Base-by-base conservation (phyloP, 2,888 invertebrate genomes). In the Cantharis rufa region DNA sequence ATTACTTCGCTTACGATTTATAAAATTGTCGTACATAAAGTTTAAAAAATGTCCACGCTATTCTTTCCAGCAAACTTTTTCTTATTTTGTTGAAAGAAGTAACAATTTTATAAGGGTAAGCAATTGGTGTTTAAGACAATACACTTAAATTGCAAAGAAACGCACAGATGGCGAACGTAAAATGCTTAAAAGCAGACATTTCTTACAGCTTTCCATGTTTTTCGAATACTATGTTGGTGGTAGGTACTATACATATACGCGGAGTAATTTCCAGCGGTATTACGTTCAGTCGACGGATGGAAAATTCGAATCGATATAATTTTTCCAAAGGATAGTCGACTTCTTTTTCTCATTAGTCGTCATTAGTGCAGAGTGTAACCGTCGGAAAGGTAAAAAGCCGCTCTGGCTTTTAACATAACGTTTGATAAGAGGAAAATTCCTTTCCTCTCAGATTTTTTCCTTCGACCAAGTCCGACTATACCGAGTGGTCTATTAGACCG, bases 121-220 rank as follows among this genome's bases (percentile, higher is more conserved):
- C 48, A 48, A 48, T n/a, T 48, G 48, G 48, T 48, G n/a, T 48
- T 48, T 48, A 48, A 48, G 48, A 48, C 48, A 48, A 66, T 21
- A 66, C 64, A 66, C 21, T 66, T 24, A 66, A 66, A 70, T 62
- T 71, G 70, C 61, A 15, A 75, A 70, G 74, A 75, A 74, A 71
- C 66, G 66, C 74, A 62, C 74, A 75, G 74, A 70, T 75, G 74
- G 61, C 16, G 71, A 75, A 28, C 74, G 74, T 75, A 70, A 74
- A 21, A 70, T 75, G 24, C 70, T 74, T 74, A 74, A 75, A 69
- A 74, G 70, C 70, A 66, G 62, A 66, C 64, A 70, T 75, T 74
- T 71, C 74, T 70, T 63, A 15, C 48, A 63, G 63, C 32, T 28
- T 62, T 63, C 74, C 21, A 61, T 15, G 72, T 48, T 69, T 48